A percentile compares a stretch with the other conserved stretches of the same genome.
phyloP scores from a whole-genome alignment of 2,888 invertebrate genomes.

The Rugalucina vietnamica region DNA sequence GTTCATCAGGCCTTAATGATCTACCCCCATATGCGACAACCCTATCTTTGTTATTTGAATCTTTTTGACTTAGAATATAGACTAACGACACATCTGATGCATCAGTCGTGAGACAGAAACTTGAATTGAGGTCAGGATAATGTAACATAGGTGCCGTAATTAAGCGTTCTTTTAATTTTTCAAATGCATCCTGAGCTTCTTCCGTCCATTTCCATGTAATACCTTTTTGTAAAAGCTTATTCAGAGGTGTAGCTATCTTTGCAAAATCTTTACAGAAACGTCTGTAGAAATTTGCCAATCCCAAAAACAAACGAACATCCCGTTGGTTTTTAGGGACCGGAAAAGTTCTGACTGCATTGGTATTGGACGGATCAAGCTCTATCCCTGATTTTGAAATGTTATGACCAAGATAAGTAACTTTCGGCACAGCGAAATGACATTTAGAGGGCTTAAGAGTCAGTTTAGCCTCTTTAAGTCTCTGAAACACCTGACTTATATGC shows the following conservation, averaged over 20 bases:
- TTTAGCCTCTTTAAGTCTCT: slow-evolving; percentile 43
- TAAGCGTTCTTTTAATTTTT: slow-evolving; percentile 9
- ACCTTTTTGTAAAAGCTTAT: slow-evolving; percentile 49
- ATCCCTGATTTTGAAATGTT: slow-evolving; percentile 15
- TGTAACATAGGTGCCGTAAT: slow-evolving; percentile 28
- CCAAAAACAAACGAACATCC: slow-evolving; percentile 47
- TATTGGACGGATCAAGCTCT: background rate
- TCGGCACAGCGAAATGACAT: slow-evolving; percentile 55
- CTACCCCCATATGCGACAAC: slow-evolving; percentile 32
- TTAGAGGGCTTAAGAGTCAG: slow-evolving; percentile 59
- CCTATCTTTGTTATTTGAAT: background rate
- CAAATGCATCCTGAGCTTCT: slow-evolving; percentile 26
- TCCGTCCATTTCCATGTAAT: slow-evolving; percentile 33
- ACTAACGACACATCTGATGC: slow-evolving; percentile 37
- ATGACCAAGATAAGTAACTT: slow-evolving; percentile 23
- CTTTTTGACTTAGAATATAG: slow-evolving; percentile 30
- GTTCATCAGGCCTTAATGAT: slow-evolving; percentile 19
- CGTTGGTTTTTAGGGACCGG: background rate
- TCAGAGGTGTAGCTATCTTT: slow-evolving; percentile 51
- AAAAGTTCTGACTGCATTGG: slow-evolving; percentile 1
- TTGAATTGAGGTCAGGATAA: slow-evolving; percentile 29
- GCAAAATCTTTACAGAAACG: slow-evolving; percentile 51
- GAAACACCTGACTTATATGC: slow-evolving; percentile 53
- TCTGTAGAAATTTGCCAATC: slow-evolving; percentile 57
- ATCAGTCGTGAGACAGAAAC: slow-evolving; percentile 33